Evolutionary conservation across 2,113 vertebrate species (phyloP).

Genomic region (Pycnonotus jocosus): DNA sequence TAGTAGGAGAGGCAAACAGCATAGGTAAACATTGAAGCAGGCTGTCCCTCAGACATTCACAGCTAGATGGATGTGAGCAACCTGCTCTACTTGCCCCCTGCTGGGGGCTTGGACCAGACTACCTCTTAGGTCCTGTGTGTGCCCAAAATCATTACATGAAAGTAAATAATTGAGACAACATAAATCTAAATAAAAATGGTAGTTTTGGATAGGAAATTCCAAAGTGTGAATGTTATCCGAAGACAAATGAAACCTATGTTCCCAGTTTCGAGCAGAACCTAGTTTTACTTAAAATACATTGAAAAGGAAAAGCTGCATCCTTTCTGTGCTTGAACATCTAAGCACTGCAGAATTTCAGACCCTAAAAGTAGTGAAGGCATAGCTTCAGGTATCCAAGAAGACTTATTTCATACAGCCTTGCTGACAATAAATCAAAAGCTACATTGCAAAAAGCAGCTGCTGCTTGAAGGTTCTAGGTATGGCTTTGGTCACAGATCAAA

Average conservation of each 20-base stretch:
- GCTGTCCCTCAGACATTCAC: too few species aligned
- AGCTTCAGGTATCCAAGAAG: neutral
- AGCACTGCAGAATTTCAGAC: neutral
- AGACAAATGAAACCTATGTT: neutral
- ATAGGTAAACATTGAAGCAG: neutral
- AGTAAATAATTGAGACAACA: neutral
- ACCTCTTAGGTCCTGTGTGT: neutral
- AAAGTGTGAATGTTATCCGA: neutral
- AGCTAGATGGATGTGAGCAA: neutral
- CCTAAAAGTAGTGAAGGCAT: neutral
- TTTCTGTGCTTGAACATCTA: neutral
- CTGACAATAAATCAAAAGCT: neutral
- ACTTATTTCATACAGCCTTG: neutral
- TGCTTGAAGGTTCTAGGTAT: neutral
- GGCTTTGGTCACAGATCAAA: neutral
- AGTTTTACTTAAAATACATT: neutral
- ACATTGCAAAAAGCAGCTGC: neutral
- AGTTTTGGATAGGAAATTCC: neutral
- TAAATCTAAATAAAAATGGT: neutral
- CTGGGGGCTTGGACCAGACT: rapidly evolving
- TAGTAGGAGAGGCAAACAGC: neutral
- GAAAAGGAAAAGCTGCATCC: neutral
- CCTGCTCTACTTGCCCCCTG: neutral
- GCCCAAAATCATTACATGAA: neutral
- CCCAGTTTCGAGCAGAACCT: neutral